Percentiles rank a stretch among this genome's conserved stretches.
These are phyloP conservation scores for Epizoanthus fatuus DNA, from an alignment of 92 coral and sea anemone genomes.

Conservation along the genomic window DNA sequence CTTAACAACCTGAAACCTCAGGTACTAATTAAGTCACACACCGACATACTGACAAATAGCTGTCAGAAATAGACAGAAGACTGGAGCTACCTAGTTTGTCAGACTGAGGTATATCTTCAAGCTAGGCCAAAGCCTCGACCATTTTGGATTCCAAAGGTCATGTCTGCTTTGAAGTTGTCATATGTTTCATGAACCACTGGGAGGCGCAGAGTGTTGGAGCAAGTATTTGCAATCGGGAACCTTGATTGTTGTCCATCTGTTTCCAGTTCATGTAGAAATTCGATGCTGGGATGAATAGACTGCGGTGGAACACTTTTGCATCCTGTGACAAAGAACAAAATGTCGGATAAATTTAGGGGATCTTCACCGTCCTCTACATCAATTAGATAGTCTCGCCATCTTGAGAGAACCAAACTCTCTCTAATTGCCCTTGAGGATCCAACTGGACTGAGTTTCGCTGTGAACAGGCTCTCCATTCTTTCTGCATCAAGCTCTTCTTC, in stretches of 20 bases:
- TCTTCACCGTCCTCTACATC: constrained; percentile 82
- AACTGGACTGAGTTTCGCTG: constrained; percentile 63
- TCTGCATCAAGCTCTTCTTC: constrained; percentile 67
- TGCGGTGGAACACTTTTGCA: constrained; percentile 74
- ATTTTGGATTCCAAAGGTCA: constrained; percentile 75
- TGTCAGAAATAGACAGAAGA: too few relatives aligned
- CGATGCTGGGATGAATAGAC: constrained; percentile 65
- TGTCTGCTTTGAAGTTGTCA: constrained; percentile 76
- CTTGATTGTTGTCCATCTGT: constrained; percentile 52
- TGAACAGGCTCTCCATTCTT: constrained; percentile 62
- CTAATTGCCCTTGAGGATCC: constrained; percentile 72
- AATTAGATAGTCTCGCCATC: constrained; percentile 88
- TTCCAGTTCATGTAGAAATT: constrained; percentile 69
- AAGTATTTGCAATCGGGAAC: constrained; percentile 82
- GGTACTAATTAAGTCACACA: too few relatives aligned
- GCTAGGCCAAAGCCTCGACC: constrained; percentile 79
- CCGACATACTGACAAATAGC: too few relatives aligned
- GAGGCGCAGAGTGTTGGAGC: constrained; percentile 67
- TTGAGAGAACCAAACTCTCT: constrained; percentile 77
- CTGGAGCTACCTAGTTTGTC: too few relatives aligned
- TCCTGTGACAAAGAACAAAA: constrained; percentile 82
- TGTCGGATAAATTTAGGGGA: constrained; percentile 68
- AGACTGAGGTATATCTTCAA: constrained; percentile 20
- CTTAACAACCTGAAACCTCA: too few relatives aligned
- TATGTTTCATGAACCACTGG: constrained; percentile 71